A percentile compares a stretch with the other conserved stretches of the same genome.
Evolutionary conservation across 2,113 vertebrate genomes (phyloP).

Genomic region (Perca schrenkii): DNA sequence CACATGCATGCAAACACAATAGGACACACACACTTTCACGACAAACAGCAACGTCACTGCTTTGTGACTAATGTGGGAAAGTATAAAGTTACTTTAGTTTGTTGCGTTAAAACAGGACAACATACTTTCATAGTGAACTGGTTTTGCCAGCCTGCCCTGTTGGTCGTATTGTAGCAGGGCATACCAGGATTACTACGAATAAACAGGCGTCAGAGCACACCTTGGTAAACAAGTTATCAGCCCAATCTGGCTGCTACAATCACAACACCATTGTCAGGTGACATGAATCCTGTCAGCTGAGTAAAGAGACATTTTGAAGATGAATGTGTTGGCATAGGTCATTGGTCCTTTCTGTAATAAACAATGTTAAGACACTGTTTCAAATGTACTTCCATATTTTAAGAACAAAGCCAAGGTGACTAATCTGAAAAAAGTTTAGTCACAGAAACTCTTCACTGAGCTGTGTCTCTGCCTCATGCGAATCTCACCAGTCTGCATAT

Average conservation of each 20-base stretch:
- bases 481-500: conserved; percentile 24
- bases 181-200: conserved; percentile 46
- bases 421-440: neutral
- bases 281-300: conserved; percentile 10
- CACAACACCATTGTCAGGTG: neutral
- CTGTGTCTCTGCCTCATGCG: neutral
- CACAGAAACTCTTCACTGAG: neutral
- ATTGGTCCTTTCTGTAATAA: neutral
- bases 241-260: conserved; percentile 19
- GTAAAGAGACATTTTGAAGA: neutral
- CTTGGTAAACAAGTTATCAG: conserved; percentile 48
- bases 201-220: conserved; percentile 21
- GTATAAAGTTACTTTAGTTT: conserved; percentile 4
- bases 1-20: neutral
- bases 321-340: conserved; percentile 6
- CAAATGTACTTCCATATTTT: neutral
- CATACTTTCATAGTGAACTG: conserved; percentile 67
- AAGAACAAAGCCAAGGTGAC: neutral
- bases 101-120: conserved; percentile 32
- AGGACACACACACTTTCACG: neutral
- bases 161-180: conserved; percentile 58
- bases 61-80: conserved; percentile 29
- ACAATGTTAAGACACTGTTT: neutral
- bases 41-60: neutral
- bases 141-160: conserved; percentile 78